Base-by-base conservation (phyloP, 2,113 vertebrate genomes). In the Mormyrus iriodes region DNA sequence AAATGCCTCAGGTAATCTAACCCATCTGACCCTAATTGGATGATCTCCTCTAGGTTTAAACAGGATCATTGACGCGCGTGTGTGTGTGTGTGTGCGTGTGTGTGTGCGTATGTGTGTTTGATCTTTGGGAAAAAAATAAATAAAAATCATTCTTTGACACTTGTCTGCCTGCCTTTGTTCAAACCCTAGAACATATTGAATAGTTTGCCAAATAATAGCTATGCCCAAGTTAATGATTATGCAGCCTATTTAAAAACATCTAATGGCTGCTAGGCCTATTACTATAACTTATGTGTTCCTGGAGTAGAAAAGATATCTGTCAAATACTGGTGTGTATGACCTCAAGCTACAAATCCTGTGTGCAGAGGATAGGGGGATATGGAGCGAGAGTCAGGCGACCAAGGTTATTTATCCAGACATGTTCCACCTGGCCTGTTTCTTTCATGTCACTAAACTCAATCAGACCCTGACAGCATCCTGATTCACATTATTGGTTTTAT, bases 1-100 rank as follows among this genome's bases (percentile, higher is more conserved):
- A 42, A 79, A 79, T 79, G 73, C 73, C 73, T 79, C 73, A 35
- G 73, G 73, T 79, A 79, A 79, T 79, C 73, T 19, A 79, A 79
- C 31, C 73, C 73, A 39, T 27, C 35, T 79, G 73, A 79, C 73
- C 73, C 73, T 79, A 27, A 79, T 42, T 79, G 73, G 73, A 39
- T 42, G 31, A 79, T 42, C 73, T 79, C 73, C 15, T 79, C 73
- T 79, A 35, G 17, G 31, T 42, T 79, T 79, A 79, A 79, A 42
- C 35, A 79, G 13, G 35, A 79, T 79, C 15, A 42, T 17, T 53
- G 52, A 13, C 15, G 52, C 15, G 52, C 15, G 17, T 53, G 46
- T 48, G 46, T 48, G 46, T 48, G 44, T 46, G 44, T 46, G 46
- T 48, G 46, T n/a, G 53, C 53, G 2, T 58, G 19, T 69, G 61